A percentile compares a stretch with the other conserved stretches of the same genome.
These are phyloP conservation scores for Calliopsis andreniformis DNA, from an alignment of 1,140 invertebrate genomes.

Conservation along the genomic window DNA sequence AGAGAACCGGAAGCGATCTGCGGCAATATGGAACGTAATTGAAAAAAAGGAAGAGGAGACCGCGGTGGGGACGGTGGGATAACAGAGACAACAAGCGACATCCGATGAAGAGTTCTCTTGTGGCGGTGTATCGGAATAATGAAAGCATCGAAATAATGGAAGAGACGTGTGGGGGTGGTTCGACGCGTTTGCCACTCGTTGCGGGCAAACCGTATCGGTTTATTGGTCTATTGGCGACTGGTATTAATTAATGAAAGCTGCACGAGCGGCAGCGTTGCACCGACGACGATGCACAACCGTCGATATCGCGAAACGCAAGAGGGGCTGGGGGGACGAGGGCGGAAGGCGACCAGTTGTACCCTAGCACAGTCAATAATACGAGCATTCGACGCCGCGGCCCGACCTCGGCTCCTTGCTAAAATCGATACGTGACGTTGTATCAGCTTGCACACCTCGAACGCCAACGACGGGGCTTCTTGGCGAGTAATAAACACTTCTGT, in stretches of 20 bases:
- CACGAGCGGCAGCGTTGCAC: conserved; percentile 26
- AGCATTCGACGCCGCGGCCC: conserved; percentile 58
- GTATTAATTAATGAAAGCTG: conserved; percentile 62
- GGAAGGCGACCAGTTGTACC: conserved; percentile 51
- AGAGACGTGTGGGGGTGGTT: conserved; percentile 2
- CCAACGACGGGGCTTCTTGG: neutral
- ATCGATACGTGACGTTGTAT: conserved; percentile 67
- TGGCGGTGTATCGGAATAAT: conserved; percentile 23
- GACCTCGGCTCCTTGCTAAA: conserved; percentile 65
- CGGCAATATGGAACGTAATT: neutral
- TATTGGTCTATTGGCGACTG: conserved; percentile 52
- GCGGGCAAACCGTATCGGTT: conserved; percentile 42
- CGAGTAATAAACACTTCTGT: conserved; percentile 12
- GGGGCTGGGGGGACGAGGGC: conserved; percentile 3
- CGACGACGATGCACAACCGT: conserved; percentile 41
- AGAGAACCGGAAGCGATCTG: no score
- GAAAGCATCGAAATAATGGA: conserved; percentile 38
- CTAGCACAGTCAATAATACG: conserved; percentile 68
- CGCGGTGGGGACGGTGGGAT: neutral
- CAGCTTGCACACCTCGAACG: conserved; percentile 43
- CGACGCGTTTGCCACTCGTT: neutral
- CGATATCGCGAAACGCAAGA: conserved; percentile 52
- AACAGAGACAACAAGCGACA: conserved; percentile 2
- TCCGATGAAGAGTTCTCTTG: neutral
- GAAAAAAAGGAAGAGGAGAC: neutral